Evolutionary conservation across 2,888 invertebrate species (phyloP), one percentile per base, ranked within the genome.

Genomic region (Achlya flavicornis): DNA sequence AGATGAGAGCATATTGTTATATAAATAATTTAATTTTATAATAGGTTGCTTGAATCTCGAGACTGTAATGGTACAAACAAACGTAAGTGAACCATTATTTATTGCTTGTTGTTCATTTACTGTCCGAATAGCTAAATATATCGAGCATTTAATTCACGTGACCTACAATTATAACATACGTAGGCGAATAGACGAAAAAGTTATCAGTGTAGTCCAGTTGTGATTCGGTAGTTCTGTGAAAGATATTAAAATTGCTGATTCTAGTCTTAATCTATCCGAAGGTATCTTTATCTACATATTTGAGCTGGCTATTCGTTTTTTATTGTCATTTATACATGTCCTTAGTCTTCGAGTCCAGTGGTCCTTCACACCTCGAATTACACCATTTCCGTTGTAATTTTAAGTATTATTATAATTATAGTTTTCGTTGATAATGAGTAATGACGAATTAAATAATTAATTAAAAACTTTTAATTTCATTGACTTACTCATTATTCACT

Each of bases 41-140:
- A 5, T 16, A 7, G 48, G 19, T 53, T 53, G 16, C 4, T 19
- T 19, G 16, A 16, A 48, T 5, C 48, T 53, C 10, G 16, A 16
- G 53, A 19, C 48, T 16, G 48, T 48, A n/a, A 53, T 48, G 16
- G 16, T 53, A 43, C 12, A 46, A n/a, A 26, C 4, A 10, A 53
- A 53, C 48, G 48, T 53, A 53, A 53, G 53, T 16, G 53, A 53
- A 53, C 19, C 19, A 19, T 53, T 19, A 53, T 53, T 53, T 53
- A 53, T 16, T 16, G n/a, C 19, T 19, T 53, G 19, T 53, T 53
- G 14, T 53, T 10, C 19, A 53, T 53, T 6, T 53, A 53, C 19
- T 19, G 19, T 19, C 14, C 10, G 10, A 19, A 19, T 10, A 53
- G 53, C 19, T 53, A 19, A 53, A 19, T 53, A 19, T 53, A 53